Evolutionary conservation across 2,113 vertebrate species (phyloP), one percentile per base, ranked within the genome.

Genomic region (Dicentrarchus labrax): DNA sequence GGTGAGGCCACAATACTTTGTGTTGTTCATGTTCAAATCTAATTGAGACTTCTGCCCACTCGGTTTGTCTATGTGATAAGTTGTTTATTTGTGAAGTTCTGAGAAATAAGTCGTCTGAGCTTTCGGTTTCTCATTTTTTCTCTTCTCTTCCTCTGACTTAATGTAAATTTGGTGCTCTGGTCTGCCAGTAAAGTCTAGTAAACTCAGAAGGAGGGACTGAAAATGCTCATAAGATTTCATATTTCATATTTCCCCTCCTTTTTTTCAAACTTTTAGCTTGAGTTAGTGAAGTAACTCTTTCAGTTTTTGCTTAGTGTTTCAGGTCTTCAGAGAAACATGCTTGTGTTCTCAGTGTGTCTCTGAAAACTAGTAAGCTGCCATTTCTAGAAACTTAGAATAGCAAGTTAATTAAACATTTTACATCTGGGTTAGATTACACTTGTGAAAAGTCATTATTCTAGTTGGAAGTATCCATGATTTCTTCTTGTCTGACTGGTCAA

Each of bases 391-490:
- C 3, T 9, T 39, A 66, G 30, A 57, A 47, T 53, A 71, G 17
- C 56, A 78, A 64, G 39, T 56, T 39, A 65, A 61, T 80, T 47
- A 65, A 47, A 65, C 19, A 65, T 72, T 56, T 57, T 57, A 38
- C 65, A 48, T 66, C 41, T 41, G 8, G 2, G 6, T 2, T 10
- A 39, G 24, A 83, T 71, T 21, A 39, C 9, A 70, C 47, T 57
- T 21, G 36, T 53, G 15, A 62, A 22, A 45, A 80, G 48, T 69
- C n/a, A 61, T 80, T 80, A 24, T 66, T 66, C 9, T 66, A 24
- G 41, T 67, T 57, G 15, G 21, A 73, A 73, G 39, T 57, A 73
- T 38, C 22, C 24, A 13, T 19, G 51, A 50, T 74, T 74, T 75
- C 38, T 10, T 76, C 22, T 76, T 62, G 45, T 82, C 41, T 72